Conservation (phyloP, 2,888 invertebrate genomes). For the Unio pictorum region DNA sequence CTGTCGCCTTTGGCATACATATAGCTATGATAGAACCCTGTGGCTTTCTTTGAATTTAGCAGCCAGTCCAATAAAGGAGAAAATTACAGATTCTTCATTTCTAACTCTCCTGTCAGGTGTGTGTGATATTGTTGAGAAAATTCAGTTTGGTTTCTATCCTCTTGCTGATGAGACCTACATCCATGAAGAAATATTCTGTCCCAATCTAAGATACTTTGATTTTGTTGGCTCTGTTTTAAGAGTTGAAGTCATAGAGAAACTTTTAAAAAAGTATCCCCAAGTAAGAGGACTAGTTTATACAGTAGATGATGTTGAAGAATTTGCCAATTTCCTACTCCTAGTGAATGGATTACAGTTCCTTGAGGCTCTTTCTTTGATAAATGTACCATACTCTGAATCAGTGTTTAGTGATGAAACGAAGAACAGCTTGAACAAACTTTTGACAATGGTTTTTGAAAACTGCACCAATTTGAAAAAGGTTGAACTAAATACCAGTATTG, state of each 20-base stretch:
- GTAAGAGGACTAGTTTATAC: too few relatives aligned
- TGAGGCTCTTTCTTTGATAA: slow-evolving; percentile 1
- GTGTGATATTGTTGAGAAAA: slow-evolving; percentile 27
- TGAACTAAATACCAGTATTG: slow-evolving; percentile 8
- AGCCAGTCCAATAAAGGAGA: slow-evolving; percentile 12
- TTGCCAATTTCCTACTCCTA: not conserved
- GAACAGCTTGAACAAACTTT: too few relatives aligned
- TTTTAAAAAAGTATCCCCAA: too few relatives aligned
- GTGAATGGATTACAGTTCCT: slow-evolving; percentile 1
- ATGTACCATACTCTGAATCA: too few relatives aligned
- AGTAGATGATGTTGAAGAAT: too few relatives aligned
- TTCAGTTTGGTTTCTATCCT: slow-evolving; percentile 22
- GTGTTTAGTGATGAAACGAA: too few relatives aligned
- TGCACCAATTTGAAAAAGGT: slow-evolving; percentile 9
- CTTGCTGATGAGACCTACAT: slow-evolving; percentile 18
- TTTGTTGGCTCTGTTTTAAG: slow-evolving; percentile 5
- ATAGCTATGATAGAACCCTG: slow-evolving; percentile 29
- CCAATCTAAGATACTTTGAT: slow-evolving; percentile 25
- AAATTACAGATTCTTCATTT: slow-evolving; percentile 23
- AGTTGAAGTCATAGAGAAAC: not conserved
- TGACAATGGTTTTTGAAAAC: not conserved
- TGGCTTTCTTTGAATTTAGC: slow-evolving; percentile 31
- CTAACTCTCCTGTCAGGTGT: slow-evolving; percentile 18
- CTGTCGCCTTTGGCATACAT: slow-evolving; percentile 34
- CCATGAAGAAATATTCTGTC: slow-evolving; percentile 29